phyloP scores from a whole-genome alignment of 2,888 invertebrate species.

The Seladonia tumulorum region DNA sequence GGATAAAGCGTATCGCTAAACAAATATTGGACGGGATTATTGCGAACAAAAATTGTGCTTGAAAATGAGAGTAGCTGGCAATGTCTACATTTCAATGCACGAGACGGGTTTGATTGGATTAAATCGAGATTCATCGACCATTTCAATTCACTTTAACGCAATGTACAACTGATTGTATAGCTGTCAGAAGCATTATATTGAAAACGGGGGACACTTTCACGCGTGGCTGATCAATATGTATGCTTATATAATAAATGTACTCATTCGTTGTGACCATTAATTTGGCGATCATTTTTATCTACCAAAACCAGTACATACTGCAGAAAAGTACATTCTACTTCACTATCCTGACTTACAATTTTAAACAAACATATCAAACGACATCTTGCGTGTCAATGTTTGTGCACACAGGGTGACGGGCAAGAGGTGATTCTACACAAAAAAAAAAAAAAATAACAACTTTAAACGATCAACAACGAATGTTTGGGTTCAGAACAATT shows the following conservation, averaged over 20 bases:
- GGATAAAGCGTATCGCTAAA: not conserved
- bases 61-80: not conserved
- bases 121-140: not conserved
- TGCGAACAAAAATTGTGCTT: not conserved
- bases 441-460: too few relatives aligned
- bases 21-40: not conserved
- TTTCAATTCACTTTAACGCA: conserved; percentile 2
- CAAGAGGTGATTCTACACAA: too few relatives aligned
- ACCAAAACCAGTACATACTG: not conserved
- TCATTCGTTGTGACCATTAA: not conserved
- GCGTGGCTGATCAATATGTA: not conserved
- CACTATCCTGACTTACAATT: too few relatives aligned
- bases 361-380: too few relatives aligned
- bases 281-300: not conserved
- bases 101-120: not conserved
- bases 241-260: not conserved
- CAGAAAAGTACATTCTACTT: not conserved
- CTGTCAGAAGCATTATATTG: not conserved
- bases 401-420: too few relatives aligned
- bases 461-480: too few relatives aligned
- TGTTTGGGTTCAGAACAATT: too few relatives aligned
- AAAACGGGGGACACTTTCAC: not conserved
- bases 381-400: too few relatives aligned
- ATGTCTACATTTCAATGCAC: not conserved
- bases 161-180: not conserved